A percentile compares a stretch with the other conserved stretches of the same genome.
These are phyloP conservation scores for Cyanocitta stelleri DNA, from an alignment of 2,113 vertebrate genomes.

Conservation along the genomic window DNA sequence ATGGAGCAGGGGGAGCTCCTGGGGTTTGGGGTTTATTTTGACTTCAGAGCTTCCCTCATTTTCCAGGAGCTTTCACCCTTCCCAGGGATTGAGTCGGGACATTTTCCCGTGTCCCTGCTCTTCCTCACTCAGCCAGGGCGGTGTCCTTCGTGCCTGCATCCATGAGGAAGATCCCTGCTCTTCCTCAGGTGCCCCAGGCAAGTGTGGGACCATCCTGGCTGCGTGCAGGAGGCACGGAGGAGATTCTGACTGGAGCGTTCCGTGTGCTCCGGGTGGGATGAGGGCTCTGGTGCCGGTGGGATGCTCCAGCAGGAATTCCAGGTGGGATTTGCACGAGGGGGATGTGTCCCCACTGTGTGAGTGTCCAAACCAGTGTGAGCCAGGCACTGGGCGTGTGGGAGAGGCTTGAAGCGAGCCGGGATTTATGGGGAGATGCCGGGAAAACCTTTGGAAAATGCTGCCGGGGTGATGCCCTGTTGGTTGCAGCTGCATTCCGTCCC, in stretches of 20 bases:
- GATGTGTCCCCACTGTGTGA: fast-evolving
- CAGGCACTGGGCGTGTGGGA: fast-evolving
- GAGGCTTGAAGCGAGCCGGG: fast-evolving
- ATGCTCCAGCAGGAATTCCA: not conserved
- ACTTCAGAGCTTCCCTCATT: not conserved
- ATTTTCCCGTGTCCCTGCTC: not conserved
- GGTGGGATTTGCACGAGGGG: fast-evolving
- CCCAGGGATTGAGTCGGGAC: fast-evolving
- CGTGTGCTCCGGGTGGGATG: fast-evolving
- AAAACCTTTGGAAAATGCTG: not conserved
- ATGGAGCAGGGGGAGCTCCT: fast-evolving
- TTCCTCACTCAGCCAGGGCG: fast-evolving
- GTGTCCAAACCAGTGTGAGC: fast-evolving
- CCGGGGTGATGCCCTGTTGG: fast-evolving
- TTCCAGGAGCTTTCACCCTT: not conserved
- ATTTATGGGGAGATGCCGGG: not conserved
- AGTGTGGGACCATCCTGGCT: fast-evolving
- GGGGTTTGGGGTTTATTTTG: not conserved
- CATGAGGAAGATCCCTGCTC: not conserved
- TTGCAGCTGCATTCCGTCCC: fast-evolving
- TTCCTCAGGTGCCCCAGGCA: not conserved
- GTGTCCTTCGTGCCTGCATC: fast-evolving
- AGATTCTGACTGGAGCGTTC: fast-evolving
- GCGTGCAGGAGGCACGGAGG: fast-evolving
- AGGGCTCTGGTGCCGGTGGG: fast-evolving